These are phyloP conservation scores for Drosophila pseudoobscura DNA, from an alignment of 1,140 invertebrate genomes.

Conservation along the genomic window DNA sequence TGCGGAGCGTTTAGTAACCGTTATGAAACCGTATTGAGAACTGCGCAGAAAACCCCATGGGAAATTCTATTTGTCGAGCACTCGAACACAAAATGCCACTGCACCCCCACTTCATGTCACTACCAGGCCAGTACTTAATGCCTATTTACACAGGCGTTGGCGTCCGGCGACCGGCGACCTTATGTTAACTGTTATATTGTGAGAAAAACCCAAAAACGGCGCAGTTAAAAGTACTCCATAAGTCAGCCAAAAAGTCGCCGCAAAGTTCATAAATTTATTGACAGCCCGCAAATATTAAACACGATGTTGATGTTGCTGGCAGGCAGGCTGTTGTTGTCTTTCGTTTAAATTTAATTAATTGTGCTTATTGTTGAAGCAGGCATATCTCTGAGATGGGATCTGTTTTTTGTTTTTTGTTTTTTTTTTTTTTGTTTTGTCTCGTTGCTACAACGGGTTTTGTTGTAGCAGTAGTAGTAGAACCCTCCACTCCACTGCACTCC, in stretches of 20 bases:
- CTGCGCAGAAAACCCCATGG: slow-evolving; percentile 34
- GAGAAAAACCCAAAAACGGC: slow-evolving; percentile 49
- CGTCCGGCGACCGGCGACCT: slow-evolving; percentile 27
- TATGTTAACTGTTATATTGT: slow-evolving; percentile 12
- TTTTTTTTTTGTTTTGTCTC: slow-evolving; percentile 44
- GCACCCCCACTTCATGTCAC: too few species aligned
- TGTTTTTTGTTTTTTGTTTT: slow-evolving; percentile 28
- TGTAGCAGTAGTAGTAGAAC: slow-evolving; percentile 25
- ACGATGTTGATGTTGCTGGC: not conserved
- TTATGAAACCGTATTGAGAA: slow-evolving; percentile 45
- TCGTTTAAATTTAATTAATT: slow-evolving; percentile 78
- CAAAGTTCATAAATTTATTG: slow-evolving; percentile 79
- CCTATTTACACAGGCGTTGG: slow-evolving; percentile 47
- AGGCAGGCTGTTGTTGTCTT: slow-evolving; percentile 40
- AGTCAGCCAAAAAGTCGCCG: slow-evolving; percentile 38
- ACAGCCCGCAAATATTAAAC: slow-evolving; percentile 71
- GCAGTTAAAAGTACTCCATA: slow-evolving; percentile 66
- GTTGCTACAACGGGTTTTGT: slow-evolving; percentile 62
- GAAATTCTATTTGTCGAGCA: slow-evolving; percentile 36
- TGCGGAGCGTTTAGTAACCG: slow-evolving; percentile 41
- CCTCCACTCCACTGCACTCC: slow-evolving; percentile 6
- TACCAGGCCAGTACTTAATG: too few species aligned
- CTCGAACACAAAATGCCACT: not conserved
- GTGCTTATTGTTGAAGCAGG: slow-evolving; percentile 51
- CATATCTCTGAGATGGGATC: too few species aligned